Evolutionary conservation across 2,888 invertebrate species (phyloP), one percentile per base, ranked within the genome.

Genomic region (Villa cingulata): DNA sequence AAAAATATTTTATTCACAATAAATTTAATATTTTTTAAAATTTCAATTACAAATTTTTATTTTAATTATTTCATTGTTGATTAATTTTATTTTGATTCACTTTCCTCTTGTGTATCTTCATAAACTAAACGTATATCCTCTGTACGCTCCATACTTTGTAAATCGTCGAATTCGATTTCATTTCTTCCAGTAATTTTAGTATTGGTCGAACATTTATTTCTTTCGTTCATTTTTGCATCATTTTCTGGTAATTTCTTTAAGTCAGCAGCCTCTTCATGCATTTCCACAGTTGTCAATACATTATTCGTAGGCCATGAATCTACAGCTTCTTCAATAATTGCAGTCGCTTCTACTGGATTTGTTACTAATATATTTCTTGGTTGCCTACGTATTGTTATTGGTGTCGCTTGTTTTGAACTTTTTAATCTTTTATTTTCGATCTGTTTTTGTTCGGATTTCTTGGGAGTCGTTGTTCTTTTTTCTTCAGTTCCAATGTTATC

Each of bases 71-170:
- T n/a, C n/a, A n/a, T n/a, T n/a, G n/a, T 27, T 27, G 10, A 27
- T 27, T 27, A 27, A 27, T 27, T 27, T 32, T 32, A 3, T 32
- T 32, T 32, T 29, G 6, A 10, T 29, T 29, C 29, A 5, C 12
- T 12, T 40, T 62, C 56, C 12, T 39, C 39, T 38, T 48, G 48
- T 1, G 74, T 74, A 36, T 78, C 80, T 45, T 74, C 76, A 43
- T 76, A 77, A 9, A 79, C 70, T 32, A 80, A 62, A 54, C 76
- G 72, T 20, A 80, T 75, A 56, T 79, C 77, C 58, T 76, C 75
- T 10, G 76, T 68, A 17, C 14, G 20, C n/a, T n/a, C 20, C 14
- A 36, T 56, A 58, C 37, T 61, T 56, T 2, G 59, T 58, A 3
- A 38, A 47, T 37, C 64, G 61, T 48, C 48, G 54, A 43, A 14